These are phyloP conservation scores for Pemphigus obesinymphae DNA, from an alignment of 1,140 invertebrate species.

Conservation along the genomic window DNA sequence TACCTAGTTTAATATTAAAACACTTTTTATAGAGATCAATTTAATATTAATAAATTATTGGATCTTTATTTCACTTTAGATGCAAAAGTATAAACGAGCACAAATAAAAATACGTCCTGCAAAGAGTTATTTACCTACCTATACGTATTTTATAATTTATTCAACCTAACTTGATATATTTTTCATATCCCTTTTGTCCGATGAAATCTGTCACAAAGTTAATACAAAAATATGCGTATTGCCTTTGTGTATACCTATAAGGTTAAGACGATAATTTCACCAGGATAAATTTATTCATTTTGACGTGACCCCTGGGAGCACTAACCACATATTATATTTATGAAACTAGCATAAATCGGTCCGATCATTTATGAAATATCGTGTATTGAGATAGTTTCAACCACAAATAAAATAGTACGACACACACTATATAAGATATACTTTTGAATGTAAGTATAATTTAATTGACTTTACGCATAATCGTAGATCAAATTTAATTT, in stretches of 20 bases:
- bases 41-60: too few species aligned
- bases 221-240: background rate
- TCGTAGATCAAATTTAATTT: background rate
- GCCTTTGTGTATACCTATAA: background rate
- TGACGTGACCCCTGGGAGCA: background rate
- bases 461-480: too few species aligned
- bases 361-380: background rate
- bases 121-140: too few species aligned
- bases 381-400: background rate
- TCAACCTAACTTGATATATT: background rate
- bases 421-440: background rate
- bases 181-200: background rate
- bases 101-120: too few species aligned
- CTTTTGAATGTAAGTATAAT: too few species aligned
- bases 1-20: too few species aligned
- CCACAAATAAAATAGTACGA: background rate
- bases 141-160: background rate
- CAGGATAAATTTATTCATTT: background rate
- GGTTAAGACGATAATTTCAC: background rate
- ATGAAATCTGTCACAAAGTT: slow-evolving; percentile 6
- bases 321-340: background rate
- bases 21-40: too few species aligned
- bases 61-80: too few species aligned
- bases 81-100: too few species aligned
- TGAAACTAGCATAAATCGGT: background rate